These are phyloP conservation scores for Drosophila limbata DNA, from an alignment of 2,888 invertebrate genomes.

Conservation along the genomic window DNA sequence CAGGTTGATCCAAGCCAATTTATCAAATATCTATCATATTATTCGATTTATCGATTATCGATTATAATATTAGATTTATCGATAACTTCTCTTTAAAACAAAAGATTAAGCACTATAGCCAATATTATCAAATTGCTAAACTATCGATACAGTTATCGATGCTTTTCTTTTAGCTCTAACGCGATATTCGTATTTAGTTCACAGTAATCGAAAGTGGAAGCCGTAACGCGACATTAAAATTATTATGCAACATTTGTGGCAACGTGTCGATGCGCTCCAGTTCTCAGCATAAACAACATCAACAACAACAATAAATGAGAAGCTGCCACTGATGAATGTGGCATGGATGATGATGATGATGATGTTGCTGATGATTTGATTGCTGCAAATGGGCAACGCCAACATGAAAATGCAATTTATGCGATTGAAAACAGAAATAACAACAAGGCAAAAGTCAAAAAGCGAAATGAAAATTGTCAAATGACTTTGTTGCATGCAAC, in stretches of 20 bases:
- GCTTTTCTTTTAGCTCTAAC: neutral
- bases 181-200: neutral
- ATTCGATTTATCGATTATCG: no score
- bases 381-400: slow-evolving; percentile 51
- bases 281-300: slow-evolving; percentile 49
- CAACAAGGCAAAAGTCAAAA: slow-evolving; percentile 26
- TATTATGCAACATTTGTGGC: slow-evolving; percentile 69
- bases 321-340: slow-evolving; percentile 43
- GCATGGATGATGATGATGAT: slow-evolving; percentile 27
- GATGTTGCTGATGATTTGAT: slow-evolving; percentile 28
- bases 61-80: no score
- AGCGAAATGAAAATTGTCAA: slow-evolving; percentile 60
- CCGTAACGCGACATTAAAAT: slow-evolving; percentile 15
- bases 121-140: neutral
- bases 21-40: no score
- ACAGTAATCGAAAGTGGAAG: slow-evolving; percentile 8
- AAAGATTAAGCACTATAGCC: no score
- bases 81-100: no score
- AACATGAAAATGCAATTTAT: slow-evolving; percentile 60
- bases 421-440: slow-evolving; percentile 33
- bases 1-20: no score
- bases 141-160: slow-evolving; percentile 2
- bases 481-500: slow-evolving; percentile 66
- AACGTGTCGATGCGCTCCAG: slow-evolving; percentile 69
- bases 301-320: slow-evolving; percentile 17